Evolutionary conservation across 2,113 vertebrate species (phyloP).

Genomic region (Entosphenus tridentatus): DNA sequence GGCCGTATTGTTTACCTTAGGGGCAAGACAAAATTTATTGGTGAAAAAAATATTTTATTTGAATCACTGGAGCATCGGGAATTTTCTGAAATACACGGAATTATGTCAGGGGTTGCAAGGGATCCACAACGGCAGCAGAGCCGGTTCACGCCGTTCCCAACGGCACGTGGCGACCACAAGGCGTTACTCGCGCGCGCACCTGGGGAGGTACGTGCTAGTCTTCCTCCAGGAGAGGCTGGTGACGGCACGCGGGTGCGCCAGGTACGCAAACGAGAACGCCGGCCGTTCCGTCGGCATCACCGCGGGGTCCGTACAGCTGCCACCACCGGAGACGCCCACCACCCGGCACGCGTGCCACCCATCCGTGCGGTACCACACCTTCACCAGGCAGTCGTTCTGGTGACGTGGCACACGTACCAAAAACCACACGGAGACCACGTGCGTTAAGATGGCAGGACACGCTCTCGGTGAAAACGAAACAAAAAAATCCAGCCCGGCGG

Average conservation of each 20-base stretch:
- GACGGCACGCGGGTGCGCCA: conserved; percentile 77
- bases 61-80: too few species aligned
- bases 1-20: too few species aligned
- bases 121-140: too few species aligned
- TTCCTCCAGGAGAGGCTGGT: conserved; percentile 92
- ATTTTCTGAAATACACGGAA: too few species aligned
- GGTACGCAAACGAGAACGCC: conserved; percentile 80
- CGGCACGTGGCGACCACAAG: background rate
- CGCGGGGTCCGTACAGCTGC: background rate
- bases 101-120: too few species aligned
- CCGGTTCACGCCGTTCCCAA: background rate
- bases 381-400: conserved; percentile 86
- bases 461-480: too few species aligned
- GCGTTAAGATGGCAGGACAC: too few species aligned
- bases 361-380: conserved; percentile 86
- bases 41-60: too few species aligned
- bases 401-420: background rate
- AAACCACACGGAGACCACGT: too few species aligned
- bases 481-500: too few species aligned
- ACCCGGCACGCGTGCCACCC: conserved; percentile 11
- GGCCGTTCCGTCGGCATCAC: background rate
- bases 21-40: too few species aligned
- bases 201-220: conserved; percentile 95
- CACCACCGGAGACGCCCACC: conserved; percentile 53
- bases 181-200: conserved; percentile 27